These are phyloP conservation scores for Alligator sinensis DNA, from an alignment of 2,113 vertebrate genomes.

Conservation along the genomic window DNA sequence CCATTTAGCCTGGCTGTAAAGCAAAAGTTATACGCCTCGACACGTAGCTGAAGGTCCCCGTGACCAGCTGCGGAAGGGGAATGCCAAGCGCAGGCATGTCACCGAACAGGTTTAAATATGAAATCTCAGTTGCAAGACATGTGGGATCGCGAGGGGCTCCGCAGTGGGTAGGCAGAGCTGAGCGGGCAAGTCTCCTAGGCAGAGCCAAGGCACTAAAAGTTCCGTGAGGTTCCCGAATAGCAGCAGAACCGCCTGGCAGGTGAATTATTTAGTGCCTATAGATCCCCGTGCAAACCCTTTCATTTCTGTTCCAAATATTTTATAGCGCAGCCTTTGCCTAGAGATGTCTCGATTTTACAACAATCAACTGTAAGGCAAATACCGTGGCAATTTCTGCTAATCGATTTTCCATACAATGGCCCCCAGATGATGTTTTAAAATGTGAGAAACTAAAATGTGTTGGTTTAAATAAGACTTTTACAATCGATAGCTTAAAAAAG, in stretches of 20 bases:
- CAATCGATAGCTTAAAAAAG: constrained; percentile 72
- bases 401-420: constrained; percentile 78
- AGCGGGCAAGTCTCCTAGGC: not conserved
- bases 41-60: not conserved
- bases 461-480: constrained; percentile 79
- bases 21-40: not conserved
- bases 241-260: constrained; percentile 61
- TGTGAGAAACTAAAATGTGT: constrained; percentile 79
- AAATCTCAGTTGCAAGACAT: not conserved
- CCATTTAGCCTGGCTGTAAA: not conserved
- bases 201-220: constrained; percentile 57
- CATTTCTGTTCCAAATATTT: constrained; percentile 64
- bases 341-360: constrained; percentile 78
- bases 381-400: constrained; percentile 78
- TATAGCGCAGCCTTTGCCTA: constrained; percentile 58
- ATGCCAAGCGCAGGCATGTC: not conserved
- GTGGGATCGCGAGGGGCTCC: not conserved
- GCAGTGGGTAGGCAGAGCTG: not conserved
- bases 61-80: not conserved
- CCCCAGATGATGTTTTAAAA: constrained; percentile 80
- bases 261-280: constrained; percentile 71
- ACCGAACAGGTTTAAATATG: not conserved
- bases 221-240: constrained; percentile 51
- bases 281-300: constrained; percentile 57
- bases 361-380: constrained; percentile 76